Evolutionary conservation across 2,888 invertebrate species (phyloP).

Genomic region (Mechanitis mazaeus): DNA sequence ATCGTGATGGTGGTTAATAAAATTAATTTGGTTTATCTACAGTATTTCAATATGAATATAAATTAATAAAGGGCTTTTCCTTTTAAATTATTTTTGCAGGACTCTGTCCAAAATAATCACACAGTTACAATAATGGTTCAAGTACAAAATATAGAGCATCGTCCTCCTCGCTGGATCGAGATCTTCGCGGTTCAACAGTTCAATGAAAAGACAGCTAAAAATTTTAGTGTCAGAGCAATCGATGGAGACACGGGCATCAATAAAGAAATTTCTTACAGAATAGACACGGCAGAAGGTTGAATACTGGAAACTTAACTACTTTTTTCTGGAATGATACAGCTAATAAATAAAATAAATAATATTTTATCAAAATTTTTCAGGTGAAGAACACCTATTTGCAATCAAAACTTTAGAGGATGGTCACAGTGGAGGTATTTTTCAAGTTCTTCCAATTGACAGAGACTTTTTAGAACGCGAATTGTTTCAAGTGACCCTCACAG

Average conservation of each 20-base stretch:
- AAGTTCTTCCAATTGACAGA: constrained; percentile 62
- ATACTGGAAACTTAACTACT: not conserved
- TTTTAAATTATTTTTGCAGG: constrained; percentile 42
- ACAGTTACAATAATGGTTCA: constrained; percentile 70
- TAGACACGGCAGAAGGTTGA: constrained; percentile 57
- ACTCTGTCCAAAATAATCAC: constrained; percentile 58
- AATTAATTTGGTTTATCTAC: no score
- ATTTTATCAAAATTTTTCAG: constrained; percentile 17
- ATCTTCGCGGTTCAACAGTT: constrained; percentile 76
- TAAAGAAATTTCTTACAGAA: constrained; percentile 68
- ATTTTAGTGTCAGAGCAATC: constrained; percentile 71
- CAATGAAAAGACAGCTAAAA: constrained; percentile 66
- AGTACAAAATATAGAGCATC: constrained; percentile 76
- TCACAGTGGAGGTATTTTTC: constrained; percentile 48
- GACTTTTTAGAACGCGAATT: constrained; percentile 63
- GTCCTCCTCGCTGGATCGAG: constrained; percentile 77
- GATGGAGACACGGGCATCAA: constrained; percentile 80
- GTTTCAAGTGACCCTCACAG: constrained; percentile 64
- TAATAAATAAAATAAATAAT: not conserved
- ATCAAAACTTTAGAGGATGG: constrained; percentile 53
- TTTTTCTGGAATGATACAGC: not conserved
- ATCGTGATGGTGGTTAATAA: no score
- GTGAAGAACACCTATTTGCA: constrained; percentile 51
- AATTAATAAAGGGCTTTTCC: not conserved
- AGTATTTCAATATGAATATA: no score